These are phyloP conservation scores for Epinephelus malabaricus DNA, from an alignment of 2,797 vertebrate species.

Conservation along the genomic window DNA sequence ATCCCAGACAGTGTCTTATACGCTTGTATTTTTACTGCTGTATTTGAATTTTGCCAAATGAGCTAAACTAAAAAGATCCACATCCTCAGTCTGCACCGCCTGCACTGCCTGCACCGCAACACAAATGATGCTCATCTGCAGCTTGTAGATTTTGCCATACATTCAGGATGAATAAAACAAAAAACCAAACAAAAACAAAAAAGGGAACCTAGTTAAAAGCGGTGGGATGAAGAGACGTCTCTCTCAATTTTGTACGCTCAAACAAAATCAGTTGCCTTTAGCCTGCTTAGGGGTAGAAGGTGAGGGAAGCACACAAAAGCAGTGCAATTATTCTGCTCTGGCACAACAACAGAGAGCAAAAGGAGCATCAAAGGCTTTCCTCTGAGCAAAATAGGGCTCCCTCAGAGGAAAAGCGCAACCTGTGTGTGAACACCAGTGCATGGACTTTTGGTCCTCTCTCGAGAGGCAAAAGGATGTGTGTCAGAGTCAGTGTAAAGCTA, in stretches of 20 bases:
- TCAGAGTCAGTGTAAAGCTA: conserved; percentile 41
- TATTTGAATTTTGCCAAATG: too few relatives aligned
- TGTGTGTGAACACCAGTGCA: conserved; percentile 81
- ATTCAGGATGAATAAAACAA: conserved; percentile 67
- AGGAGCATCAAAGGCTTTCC: conserved; percentile 88
- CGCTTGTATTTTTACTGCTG: too few relatives aligned
- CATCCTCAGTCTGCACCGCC: background rate
- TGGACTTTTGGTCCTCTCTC: conserved; percentile 76
- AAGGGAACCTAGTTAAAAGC: conserved; percentile 76
- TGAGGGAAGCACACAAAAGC: conserved; percentile 87
- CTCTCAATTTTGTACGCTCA: conserved; percentile 86
- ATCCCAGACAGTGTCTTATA: too few relatives aligned
- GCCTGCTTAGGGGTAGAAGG: conserved; percentile 89
- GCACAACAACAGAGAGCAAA: conserved; percentile 89
- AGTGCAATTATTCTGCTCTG: conserved; percentile 87
- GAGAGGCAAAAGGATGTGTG: conserved; percentile 63
- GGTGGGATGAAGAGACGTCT: conserved; percentile 81
- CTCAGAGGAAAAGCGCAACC: conserved; percentile 83
- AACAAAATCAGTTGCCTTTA: conserved; percentile 87
- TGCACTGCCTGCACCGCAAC: conserved; percentile 8
- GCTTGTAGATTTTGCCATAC: conserved; percentile 59
- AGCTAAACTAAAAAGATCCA: too few relatives aligned
- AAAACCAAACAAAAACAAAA: conserved; percentile 72
- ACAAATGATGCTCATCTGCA: conserved; percentile 56
- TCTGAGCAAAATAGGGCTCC: conserved; percentile 81